These are phyloP conservation scores for Poeciliopsis gracilis DNA, from an alignment of 2,797 vertebrate genomes.

Conservation along the genomic window DNA sequence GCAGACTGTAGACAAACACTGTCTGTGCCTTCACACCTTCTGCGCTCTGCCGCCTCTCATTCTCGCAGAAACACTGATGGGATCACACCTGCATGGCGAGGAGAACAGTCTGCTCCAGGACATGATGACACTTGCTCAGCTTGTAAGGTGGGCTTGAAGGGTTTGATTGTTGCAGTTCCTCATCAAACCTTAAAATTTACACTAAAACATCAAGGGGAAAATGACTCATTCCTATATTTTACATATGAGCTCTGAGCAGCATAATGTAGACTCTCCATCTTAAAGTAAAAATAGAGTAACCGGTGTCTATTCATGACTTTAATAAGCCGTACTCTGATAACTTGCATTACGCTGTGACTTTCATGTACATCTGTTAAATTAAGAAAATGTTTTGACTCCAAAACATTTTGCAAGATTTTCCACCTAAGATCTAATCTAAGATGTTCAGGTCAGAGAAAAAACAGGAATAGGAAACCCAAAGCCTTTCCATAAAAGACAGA, in stretches of 20 bases:
- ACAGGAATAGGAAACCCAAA: no score
- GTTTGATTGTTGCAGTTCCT: slow-evolving; percentile 12
- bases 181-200: slow-evolving; percentile 15
- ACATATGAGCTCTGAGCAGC: neutral
- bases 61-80: slow-evolving; percentile 58
- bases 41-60: slow-evolving; percentile 34
- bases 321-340: neutral
- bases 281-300: neutral
- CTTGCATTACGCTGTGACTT: neutral
- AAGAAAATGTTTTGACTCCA: neutral
- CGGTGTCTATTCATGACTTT: neutral
- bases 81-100: slow-evolving; percentile 61
- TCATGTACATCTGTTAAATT: neutral
- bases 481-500: neutral
- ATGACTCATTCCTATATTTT: neutral
- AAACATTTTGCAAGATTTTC: neutral
- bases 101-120: slow-evolving; percentile 55
- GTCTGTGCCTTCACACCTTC: slow-evolving; percentile 58
- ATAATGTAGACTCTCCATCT: neutral
- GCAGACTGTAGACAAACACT: slow-evolving; percentile 4
- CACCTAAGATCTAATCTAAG: neutral
- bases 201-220: neutral
- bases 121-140: slow-evolving; percentile 38
- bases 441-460: neutral
- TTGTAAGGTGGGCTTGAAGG: slow-evolving; percentile 12